Evolutionary conservation across 1,140 invertebrate species (phyloP), one percentile per base, ranked within the genome.

Genomic region (Tetragonula clypearis): DNA sequence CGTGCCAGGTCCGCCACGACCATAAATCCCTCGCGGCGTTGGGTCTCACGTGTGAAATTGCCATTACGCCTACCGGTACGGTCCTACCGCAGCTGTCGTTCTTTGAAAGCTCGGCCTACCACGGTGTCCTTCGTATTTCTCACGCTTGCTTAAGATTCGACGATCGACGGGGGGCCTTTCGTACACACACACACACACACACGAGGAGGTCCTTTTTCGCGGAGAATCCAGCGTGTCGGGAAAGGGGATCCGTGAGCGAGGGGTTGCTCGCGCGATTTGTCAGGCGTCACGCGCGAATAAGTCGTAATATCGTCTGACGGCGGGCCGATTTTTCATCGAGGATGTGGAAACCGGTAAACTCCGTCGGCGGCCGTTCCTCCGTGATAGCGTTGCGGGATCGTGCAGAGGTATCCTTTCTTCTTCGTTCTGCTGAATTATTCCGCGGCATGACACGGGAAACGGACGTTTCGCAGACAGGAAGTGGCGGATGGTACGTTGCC

Each of bases 31-130:
- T 87, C 58, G 75, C 87, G 86, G 71, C 73, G 82, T 88, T 85
- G 72, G 56, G 81, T 79, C 74, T 91, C 87, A 87, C 87, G 86
- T 87, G 87, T 91, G 79, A 91, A 90, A 91, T 91, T 85, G 79
- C 86, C 86, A 87, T 90, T 90, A 86, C 87, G 56, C 72, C 41
- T 49, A 49, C 41, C 56, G 26, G 35, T 23, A 62, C 66, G 75
- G 65, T 86, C 75, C 69, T 86, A 84, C 85, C 82, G 82, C 85
- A 86, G 85, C 82, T 86, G 85, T 86, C 82, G 81, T 79, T 84
- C 69, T 82, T 56, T 60, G n/a, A 56, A 60, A 72, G 55, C 56
- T 30, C 30, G 41, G 65, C 30, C 72, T 69, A 74, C 30, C 80
- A 19, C 56, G 15, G 60, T 60, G 82, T 84, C 81, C 85, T 84